phyloP scores from a whole-genome alignment of 2,113 vertebrate genomes.

The Carollia perspicillata region DNA sequence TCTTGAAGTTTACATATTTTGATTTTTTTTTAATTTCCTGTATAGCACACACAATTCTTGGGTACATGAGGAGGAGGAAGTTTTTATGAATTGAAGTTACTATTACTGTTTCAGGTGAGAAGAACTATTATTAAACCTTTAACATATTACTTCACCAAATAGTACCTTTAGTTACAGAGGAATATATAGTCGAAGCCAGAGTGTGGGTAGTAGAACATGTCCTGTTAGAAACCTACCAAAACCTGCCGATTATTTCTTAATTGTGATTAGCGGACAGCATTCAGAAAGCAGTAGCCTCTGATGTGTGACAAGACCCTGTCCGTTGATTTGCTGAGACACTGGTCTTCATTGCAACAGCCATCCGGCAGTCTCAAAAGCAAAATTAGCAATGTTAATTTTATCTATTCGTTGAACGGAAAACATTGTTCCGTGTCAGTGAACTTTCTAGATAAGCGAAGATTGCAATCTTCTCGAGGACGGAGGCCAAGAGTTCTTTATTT shows the following conservation, averaged over 20 bases:
- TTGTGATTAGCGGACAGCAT: background rate
- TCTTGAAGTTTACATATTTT: constrained; percentile 45
- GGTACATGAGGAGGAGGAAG: background rate
- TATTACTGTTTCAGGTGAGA: background rate
- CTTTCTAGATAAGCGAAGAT: background rate
- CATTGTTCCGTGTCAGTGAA: background rate
- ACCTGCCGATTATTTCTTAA: background rate
- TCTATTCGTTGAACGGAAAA: background rate
- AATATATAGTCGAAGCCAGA: background rate
- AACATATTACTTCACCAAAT: background rate
- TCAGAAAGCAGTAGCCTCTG: background rate
- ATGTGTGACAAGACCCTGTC: background rate
- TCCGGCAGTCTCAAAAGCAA: background rate
- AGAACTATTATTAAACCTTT: background rate
- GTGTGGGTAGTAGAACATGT: background rate
- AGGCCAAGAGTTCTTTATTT: background rate
- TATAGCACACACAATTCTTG: background rate
- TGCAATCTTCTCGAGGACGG: background rate
- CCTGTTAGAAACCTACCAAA: background rate
- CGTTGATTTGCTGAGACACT: background rate
- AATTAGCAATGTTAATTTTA: background rate
- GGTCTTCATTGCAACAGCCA: background rate
- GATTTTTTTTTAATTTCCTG: constrained; percentile 36
- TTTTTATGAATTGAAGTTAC: constrained; percentile 31
- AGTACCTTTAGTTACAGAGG: background rate